Evolutionary conservation across 2,113 vertebrate species (phyloP).

Genomic region (Equus przewalskii): DNA sequence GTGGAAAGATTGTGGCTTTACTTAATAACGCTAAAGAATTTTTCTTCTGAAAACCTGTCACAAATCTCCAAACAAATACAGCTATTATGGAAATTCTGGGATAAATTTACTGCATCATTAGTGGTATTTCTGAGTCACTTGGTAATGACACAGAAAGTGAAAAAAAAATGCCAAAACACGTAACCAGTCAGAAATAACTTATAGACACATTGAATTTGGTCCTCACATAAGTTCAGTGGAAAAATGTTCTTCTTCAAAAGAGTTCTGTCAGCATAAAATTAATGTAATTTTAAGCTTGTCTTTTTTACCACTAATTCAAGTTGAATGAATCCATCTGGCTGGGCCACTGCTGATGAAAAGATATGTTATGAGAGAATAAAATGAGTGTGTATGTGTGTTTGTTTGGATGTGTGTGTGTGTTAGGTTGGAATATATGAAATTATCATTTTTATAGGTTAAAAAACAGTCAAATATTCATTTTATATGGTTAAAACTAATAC

Average conservation of each 20-base stretch:
- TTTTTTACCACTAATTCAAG: slow-evolving; percentile 32
- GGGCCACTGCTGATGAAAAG: not conserved
- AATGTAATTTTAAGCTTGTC: slow-evolving; percentile 46
- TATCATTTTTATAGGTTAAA: not conserved
- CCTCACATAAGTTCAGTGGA: not conserved
- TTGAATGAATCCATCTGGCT: slow-evolving; percentile 60
- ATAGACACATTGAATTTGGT: slow-evolving; percentile 1
- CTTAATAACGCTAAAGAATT: slow-evolving; percentile 20
- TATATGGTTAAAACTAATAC: not conserved
- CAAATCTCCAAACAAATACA: slow-evolving; percentile 40
- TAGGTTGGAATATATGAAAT: not conserved
- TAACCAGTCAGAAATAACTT: slow-evolving; percentile 6
- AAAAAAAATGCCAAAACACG: not conserved
- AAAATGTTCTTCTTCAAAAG: slow-evolving; percentile 64
- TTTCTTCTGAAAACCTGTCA: slow-evolving; percentile 48
- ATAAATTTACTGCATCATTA: slow-evolving; percentile 30
- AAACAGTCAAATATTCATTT: not conserved
- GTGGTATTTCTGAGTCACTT: slow-evolving; percentile 43
- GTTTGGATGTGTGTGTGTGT: not conserved
- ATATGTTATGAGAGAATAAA: not conserved
- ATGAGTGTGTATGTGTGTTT: accelerated
- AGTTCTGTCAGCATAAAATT: slow-evolving; percentile 57
- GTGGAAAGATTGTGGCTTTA: slow-evolving; percentile 17
- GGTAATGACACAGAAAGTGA: not conserved
- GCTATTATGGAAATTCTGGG: slow-evolving; percentile 4